phyloP scores from a whole-genome alignment of 2,113 vertebrate species.

The Otis tarda region DNA sequence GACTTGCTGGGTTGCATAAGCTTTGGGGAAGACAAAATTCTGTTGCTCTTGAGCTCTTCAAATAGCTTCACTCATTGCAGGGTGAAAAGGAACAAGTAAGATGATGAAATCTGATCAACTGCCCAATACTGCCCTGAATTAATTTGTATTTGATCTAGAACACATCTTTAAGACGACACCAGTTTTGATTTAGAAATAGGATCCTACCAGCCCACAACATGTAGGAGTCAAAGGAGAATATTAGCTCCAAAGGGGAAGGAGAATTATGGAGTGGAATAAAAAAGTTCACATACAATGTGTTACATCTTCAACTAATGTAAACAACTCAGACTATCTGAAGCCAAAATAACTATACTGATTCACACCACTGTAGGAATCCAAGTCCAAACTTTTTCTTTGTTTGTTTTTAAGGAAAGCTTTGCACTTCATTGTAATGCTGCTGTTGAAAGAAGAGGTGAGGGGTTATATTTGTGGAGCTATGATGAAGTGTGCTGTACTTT shows the following conservation, averaged over 20 bases:
- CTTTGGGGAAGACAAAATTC: background rate
- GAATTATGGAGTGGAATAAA: background rate
- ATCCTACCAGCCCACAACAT: background rate
- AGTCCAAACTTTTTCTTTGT: background rate
- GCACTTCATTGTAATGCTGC: background rate
- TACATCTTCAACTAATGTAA: background rate
- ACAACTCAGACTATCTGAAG: background rate
- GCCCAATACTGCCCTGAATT: background rate
- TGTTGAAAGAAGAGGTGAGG: background rate
- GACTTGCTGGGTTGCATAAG: background rate
- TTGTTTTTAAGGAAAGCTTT: background rate
- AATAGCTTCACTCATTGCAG: background rate
- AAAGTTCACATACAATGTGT: background rate
- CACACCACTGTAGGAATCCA: background rate
- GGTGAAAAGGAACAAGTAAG: background rate
- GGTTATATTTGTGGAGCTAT: constrained; percentile 5
- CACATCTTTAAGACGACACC: background rate
- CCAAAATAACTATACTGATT: background rate
- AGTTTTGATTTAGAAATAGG: background rate
- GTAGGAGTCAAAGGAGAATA: background rate
- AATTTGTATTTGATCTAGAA: background rate
- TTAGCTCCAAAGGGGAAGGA: background rate
- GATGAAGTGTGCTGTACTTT: constrained; percentile 35
- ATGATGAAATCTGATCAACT: background rate
- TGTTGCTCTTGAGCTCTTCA: background rate